Base-by-base conservation (phyloP, 2,797 vertebrate genomes). In the Oophaga sylvatica region DNA sequence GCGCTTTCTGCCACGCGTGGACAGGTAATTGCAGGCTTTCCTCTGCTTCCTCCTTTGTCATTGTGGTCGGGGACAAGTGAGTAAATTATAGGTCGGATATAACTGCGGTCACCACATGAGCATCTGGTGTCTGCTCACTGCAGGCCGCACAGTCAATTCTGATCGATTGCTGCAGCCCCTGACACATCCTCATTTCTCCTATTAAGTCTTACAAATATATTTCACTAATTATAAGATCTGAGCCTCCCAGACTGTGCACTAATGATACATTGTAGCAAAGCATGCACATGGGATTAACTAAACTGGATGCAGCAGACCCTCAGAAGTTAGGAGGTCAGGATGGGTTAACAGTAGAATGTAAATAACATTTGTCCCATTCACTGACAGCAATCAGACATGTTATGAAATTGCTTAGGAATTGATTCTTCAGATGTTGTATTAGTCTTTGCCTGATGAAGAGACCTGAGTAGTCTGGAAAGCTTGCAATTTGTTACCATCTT, bases 11-110 rank as follows among this genome's bases (percentile, higher is more conserved):
- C 35, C 35, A 5, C 35, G 35, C 5, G 35, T 41, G 35, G 35
- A 41, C 35, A 41, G 35, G 35, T 41, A 41, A 41, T 41, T 41
- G 35, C 2, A 53, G 75, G 75, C 53, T 77, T 76, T 22, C 4
- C 35, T 73, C 35, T 45, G 70, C 17, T 1, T 16, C 75, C n/a
- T 77, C 75, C 0, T 13, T 3, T 59, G 78, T 80, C 78, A 31
- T 31, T 59, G 56, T 80, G 78, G 78, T 80, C 57, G 5, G 77
- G n/a, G 29, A 60, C 26, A 20, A 79, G n/a, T 29, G 76, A 26
- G 76, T 0, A 19, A 53, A 75, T 75, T 31, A 79, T 26, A 59
- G 17, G n/a, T 2, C n/a, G n/a, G 56, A 7, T 11, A 16, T 26
- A 5, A 12, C 78, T 35, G 57, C 8, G 9, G 78, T 80, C 29